Percentiles rank a stretch among this genome's conserved stretches.
Conservation (phyloP, 2,888 invertebrate species). For the Branchipolynoe longqiensis region DNA sequence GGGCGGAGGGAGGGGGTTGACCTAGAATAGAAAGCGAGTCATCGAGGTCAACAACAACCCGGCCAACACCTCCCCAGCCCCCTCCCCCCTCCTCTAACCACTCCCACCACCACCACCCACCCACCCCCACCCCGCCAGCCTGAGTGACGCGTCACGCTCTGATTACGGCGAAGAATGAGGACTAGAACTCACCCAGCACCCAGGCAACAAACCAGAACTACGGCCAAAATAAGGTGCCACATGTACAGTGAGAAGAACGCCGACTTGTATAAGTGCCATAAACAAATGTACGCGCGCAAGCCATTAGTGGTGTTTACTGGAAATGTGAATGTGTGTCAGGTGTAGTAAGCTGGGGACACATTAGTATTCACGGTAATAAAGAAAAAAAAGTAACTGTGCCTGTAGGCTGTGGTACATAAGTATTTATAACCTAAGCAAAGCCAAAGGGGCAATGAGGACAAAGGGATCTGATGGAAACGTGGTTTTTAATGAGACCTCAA, state of each 20-base stretch:
- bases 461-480: too few species aligned
- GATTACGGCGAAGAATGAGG: background rate
- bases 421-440: too few species aligned
- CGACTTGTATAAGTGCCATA: background rate
- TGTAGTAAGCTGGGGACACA: too few species aligned
- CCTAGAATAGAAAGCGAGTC: background rate
- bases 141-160: constrained; percentile 4
- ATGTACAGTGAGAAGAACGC: background rate
- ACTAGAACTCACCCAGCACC: background rate
- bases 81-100: background rate
- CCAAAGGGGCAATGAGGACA: too few species aligned
- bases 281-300: too few species aligned
- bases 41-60: background rate
- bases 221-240: background rate
- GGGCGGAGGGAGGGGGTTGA: constrained; percentile 2
- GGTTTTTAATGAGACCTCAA: too few species aligned
- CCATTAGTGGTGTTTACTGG: too few species aligned
- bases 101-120: background rate
- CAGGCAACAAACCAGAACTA: too few species aligned
- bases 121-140: background rate
- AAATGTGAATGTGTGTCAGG: too few species aligned
- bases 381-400: too few species aligned
- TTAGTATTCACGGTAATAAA: too few species aligned
- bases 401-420: too few species aligned
- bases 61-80: background rate